A percentile compares a stretch with the other conserved stretches of the same genome.
Evolutionary conservation across 2,797 vertebrate species (phyloP).

Genomic region (Rhinoraja longicauda): DNA sequence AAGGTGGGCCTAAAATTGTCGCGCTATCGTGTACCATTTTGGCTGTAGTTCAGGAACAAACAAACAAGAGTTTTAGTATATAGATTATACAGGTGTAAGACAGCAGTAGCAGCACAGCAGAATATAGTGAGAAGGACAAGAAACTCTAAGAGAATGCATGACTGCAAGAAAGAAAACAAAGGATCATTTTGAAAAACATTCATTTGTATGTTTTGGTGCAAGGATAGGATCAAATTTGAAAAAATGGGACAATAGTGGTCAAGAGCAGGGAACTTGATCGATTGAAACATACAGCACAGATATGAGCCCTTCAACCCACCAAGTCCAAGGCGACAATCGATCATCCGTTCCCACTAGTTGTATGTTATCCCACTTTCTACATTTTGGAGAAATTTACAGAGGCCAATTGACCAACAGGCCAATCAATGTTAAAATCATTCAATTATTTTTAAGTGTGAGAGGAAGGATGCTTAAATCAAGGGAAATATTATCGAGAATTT

Average conservation of each 20-base stretch:
- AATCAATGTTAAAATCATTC: neutral
- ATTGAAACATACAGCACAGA: too few species aligned
- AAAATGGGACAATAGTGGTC: neutral
- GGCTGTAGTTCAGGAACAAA: too few species aligned
- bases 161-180: neutral
- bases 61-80: too few species aligned
- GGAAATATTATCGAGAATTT: neutral
- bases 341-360: too few species aligned
- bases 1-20: too few species aligned
- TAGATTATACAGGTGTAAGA: too few species aligned
- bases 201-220: neutral
- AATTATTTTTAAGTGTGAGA: neutral
- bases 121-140: neutral
- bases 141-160: neutral
- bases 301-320: too few species aligned
- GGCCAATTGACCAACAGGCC: too few species aligned
- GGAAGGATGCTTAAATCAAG: neutral
- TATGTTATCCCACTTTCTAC: too few species aligned
- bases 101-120: neutral
- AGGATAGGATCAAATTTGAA: neutral
- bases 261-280: neutral
- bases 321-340: too few species aligned
- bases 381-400: too few species aligned
- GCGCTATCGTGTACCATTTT: too few species aligned
- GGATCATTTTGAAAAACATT: neutral